Base-by-base conservation (phyloP, 1,140 invertebrate species). In the Bombus impatiens region DNA sequence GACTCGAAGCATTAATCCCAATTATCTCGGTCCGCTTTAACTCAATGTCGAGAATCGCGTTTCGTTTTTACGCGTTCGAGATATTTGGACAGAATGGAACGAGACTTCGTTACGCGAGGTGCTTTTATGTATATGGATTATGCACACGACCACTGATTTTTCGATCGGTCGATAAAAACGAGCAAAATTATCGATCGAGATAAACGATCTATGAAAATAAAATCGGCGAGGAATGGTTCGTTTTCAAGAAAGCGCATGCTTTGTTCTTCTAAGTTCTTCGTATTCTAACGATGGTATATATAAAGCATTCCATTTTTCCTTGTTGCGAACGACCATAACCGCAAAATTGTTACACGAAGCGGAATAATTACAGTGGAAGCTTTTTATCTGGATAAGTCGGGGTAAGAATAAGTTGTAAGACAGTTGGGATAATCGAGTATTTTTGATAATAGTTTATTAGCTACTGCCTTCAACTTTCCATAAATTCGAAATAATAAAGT, bases 101-200 rank as follows among this genome's bases (percentile, higher is more conserved):
- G 40, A 59, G 78, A 81, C 78, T 79, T 83, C 28, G 32, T 67
- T 81, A 75, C 53, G 75, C 79, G 47, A 78, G 85, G 71, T 87
- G 88, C 78, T 89, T 78, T 47, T 82, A 82, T 84, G 74, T 78
- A 71, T 67, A 85, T 67, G 65, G 86, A 86, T 53, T 87, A 87
- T 71, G 65, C 68, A 71, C 72, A 68, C 53, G 28, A 37, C 32
- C 62, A 28, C 0, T 15, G 44, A 37, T 40, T 3, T 12, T 32
- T 3, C 3, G 12, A n/a, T 28, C 28, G 37, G 15, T 47, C 70
- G 70, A 22, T 44, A 22, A 44, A 40, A 37, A 9, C 28, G 67
- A 42, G 28, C 37, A 37, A 32, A 62, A n/a, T n/a, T n/a, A 28
- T 62, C 10, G 28, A 62, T 28, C 59, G 28, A 62, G 28, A 62